Evolutionary conservation across 2,113 vertebrate genomes (phyloP).

Genomic region (Andinoacara biseriatus): DNA sequence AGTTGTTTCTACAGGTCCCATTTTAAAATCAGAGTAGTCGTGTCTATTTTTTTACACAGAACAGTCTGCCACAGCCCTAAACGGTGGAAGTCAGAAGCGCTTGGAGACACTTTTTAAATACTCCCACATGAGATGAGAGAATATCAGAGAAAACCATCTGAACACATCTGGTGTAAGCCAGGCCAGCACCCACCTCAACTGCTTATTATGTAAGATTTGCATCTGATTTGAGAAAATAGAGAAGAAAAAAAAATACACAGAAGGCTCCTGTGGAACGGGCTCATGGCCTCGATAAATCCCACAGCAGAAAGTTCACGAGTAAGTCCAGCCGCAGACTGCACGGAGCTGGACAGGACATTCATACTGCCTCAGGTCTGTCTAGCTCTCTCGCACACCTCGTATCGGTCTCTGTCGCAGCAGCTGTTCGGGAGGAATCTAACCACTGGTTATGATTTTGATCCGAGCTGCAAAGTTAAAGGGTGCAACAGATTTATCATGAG

Average conservation of each 20-base stretch:
- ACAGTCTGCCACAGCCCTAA: slow-evolving; percentile 53
- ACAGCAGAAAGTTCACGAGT: slow-evolving; percentile 5
- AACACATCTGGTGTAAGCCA: slow-evolving; percentile 16
- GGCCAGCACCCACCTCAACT: background rate
- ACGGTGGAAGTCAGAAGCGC: slow-evolving; percentile 52
- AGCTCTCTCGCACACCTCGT: slow-evolving; percentile 30
- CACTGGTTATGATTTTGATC: slow-evolving; percentile 29
- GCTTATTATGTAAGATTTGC: slow-evolving; percentile 12
- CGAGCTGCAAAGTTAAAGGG: background rate
- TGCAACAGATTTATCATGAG: slow-evolving; percentile 43
- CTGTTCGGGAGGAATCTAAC: slow-evolving; percentile 17
- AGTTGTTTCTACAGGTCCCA: slow-evolving; percentile 71
- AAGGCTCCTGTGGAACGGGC: slow-evolving; percentile 8
- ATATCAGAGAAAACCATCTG: slow-evolving; percentile 28
- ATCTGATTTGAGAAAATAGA: slow-evolving; percentile 12
- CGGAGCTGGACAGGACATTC: slow-evolving; percentile 61
- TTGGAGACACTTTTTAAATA: slow-evolving; percentile 58
- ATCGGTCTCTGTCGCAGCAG: slow-evolving; percentile 35
- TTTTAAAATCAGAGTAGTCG: slow-evolving; percentile 77
- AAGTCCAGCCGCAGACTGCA: slow-evolving; percentile 18
- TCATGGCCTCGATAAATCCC: slow-evolving; percentile 9
- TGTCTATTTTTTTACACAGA: slow-evolving; percentile 83
- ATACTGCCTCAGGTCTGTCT: slow-evolving; percentile 69
- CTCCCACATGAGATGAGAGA: slow-evolving; percentile 37
- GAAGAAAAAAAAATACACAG: background rate